Percentiles rank a stretch among this genome's conserved stretches.
Evolutionary conservation across 1,140 invertebrate species (phyloP).

Genomic region (Lithobius niger): DNA sequence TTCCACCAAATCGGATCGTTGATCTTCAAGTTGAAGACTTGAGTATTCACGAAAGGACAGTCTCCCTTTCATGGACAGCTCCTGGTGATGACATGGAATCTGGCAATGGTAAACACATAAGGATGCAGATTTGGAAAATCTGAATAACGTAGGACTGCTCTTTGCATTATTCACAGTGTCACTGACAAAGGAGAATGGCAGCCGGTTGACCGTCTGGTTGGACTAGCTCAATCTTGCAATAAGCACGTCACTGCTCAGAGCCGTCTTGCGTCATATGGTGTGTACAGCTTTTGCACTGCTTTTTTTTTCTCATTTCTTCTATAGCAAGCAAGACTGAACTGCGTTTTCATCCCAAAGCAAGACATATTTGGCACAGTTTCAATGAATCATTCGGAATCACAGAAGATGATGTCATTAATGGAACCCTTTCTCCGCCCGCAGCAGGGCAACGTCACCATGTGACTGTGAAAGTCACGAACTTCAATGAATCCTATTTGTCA

Average conservation of each 20-base stretch:
- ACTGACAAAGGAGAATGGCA: too few species aligned
- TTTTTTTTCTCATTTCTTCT: not conserved
- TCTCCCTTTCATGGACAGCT: slow-evolving; percentile 12
- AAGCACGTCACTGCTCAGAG: too few species aligned
- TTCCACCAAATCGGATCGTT: slow-evolving; percentile 12
- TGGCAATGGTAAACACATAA: slow-evolving; percentile 10
- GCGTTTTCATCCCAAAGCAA: not conserved
- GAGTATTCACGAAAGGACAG: not conserved
- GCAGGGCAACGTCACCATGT: not conserved
- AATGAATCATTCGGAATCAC: not conserved
- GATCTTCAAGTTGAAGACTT: slow-evolving; percentile 10
- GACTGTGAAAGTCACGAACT: not conserved
- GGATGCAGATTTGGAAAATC: too few species aligned
- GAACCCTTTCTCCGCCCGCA: not conserved
- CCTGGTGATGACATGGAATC: slow-evolving; percentile 15
- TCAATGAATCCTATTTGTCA: not conserved
- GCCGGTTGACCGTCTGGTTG: too few species aligned
- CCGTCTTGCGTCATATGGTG: too few species aligned
- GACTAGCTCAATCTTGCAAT: too few species aligned
- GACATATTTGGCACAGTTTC: not conserved
- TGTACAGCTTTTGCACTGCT: too few species aligned
- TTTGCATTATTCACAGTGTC: too few species aligned
- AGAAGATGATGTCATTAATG: not conserved
- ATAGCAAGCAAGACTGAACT: not conserved
- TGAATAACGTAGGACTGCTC: too few species aligned